Conservation (phyloP, 2,797 vertebrate genomes). For the Danionella dracula region DNA sequence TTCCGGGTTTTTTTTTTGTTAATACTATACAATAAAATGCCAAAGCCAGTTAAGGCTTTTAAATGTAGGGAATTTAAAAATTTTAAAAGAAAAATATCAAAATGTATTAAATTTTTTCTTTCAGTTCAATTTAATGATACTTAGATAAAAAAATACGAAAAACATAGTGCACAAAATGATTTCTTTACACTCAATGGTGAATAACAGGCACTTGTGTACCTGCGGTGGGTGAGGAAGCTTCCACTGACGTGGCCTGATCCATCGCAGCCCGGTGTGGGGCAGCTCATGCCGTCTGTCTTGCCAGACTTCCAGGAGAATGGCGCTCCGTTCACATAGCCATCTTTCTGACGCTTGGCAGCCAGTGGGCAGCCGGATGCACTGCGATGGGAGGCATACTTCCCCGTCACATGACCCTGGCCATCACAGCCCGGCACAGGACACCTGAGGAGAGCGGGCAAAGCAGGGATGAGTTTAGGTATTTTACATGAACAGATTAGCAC, state of each 20-base stretch:
- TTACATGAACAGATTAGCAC: too few species aligned
- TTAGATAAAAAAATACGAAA: too few species aligned
- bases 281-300: slow-evolving; percentile 96
- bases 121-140: too few species aligned
- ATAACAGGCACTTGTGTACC: too few species aligned
- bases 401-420: slow-evolving; percentile 95
- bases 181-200: too few species aligned
- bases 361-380: slow-evolving; percentile 95
- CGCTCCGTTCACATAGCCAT: slow-evolving; percentile 91
- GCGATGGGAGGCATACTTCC: slow-evolving; percentile 97
- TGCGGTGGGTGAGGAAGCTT: slow-evolving; percentile 97
- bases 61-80: too few species aligned
- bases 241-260: slow-evolving; percentile 96
- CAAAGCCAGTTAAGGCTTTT: too few species aligned
- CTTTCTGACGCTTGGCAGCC: slow-evolving; percentile 94
- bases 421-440: slow-evolving; percentile 97
- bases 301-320: slow-evolving; percentile 96
- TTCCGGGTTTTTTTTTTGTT: too few species aligned
- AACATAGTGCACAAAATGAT: too few species aligned
- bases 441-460: slow-evolving; percentile 59
- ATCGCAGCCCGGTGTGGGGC: slow-evolving; percentile 94
- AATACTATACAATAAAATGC: too few species aligned
- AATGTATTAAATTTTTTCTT: too few species aligned
- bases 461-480: neutral
- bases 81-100: too few species aligned